Evolutionary conservation across 2,797 vertebrate genomes (phyloP).

Genomic region (Synanceia verrucosa): DNA sequence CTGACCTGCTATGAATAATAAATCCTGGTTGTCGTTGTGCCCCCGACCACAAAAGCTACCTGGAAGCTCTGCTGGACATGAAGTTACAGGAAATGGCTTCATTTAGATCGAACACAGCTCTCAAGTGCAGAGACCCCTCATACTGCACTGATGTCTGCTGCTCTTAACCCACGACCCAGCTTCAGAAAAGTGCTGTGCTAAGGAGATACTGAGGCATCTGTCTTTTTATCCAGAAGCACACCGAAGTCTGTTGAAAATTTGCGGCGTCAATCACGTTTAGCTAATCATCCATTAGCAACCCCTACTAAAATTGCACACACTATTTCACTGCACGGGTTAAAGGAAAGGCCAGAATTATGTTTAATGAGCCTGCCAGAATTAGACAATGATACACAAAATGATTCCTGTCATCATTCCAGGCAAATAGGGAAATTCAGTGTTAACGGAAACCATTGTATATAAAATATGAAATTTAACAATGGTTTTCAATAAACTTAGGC

Average conservation of each 20-base stretch:
- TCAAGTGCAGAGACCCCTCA: constrained; percentile 60
- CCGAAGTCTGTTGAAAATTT: constrained; percentile 42
- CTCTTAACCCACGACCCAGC: constrained; percentile 83
- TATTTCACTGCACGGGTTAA: constrained; percentile 33
- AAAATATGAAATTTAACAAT: neutral
- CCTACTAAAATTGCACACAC: constrained; percentile 24
- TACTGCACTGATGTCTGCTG: constrained; percentile 39
- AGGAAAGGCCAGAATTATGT: constrained; percentile 43
- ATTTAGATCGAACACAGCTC: constrained; percentile 67
- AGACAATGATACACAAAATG: constrained; percentile 28
- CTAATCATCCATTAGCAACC: constrained; percentile 55
- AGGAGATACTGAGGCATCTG: constrained; percentile 46
- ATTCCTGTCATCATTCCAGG: neutral
- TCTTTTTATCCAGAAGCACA: constrained; percentile 20
- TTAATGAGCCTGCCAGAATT: constrained; percentile 45
- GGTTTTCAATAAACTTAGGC: neutral
- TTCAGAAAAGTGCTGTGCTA: constrained; percentile 73
- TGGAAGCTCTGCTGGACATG: constrained; percentile 64
- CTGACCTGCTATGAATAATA: constrained; percentile 85
- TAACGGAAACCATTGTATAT: neutral
- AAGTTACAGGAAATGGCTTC: constrained; percentile 79
- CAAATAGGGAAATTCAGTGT: neutral
- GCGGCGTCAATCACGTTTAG: constrained; percentile 57
- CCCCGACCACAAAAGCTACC: constrained; percentile 80
- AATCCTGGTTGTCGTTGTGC: constrained; percentile 65